These are phyloP conservation scores for Adrianichthys oophorus DNA, from an alignment of 2,797 vertebrate genomes.

Conservation along the genomic window DNA sequence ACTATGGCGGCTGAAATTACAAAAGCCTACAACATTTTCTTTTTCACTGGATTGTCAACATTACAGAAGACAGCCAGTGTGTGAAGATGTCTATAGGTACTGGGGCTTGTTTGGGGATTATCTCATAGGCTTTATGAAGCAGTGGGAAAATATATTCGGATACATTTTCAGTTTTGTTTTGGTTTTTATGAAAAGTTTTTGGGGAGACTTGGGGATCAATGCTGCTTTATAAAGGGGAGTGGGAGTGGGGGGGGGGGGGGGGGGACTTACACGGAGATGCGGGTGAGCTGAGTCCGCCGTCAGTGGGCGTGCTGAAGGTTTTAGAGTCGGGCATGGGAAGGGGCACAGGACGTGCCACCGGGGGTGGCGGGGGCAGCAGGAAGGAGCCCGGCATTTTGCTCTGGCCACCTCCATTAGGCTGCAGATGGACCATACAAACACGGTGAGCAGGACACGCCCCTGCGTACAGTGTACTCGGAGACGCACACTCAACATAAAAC, in stretches of 20 bases:
- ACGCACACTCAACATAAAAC: slow-evolving; percentile 25
- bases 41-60: slow-evolving; percentile 2
- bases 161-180: slow-evolving; percentile 31
- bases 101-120: slow-evolving; percentile 37
- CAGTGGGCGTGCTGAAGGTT: slow-evolving; percentile 82
- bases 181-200: slow-evolving; percentile 47
- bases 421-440: slow-evolving; percentile 90
- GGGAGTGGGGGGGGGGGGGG: slow-evolving; percentile 68
- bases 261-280: slow-evolving; percentile 95
- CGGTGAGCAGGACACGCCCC: slow-evolving; percentile 78
- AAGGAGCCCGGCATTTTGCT: slow-evolving; percentile 96
- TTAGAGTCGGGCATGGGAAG: slow-evolving; percentile 95
- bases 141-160: slow-evolving; percentile 5
- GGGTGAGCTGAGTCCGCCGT: slow-evolving; percentile 91
- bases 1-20: slow-evolving; percentile 23
- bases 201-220: slow-evolving; percentile 66
- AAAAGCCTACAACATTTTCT: slow-evolving; percentile 26
- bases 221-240: slow-evolving; percentile 69
- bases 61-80: slow-evolving; percentile 6
- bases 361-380: slow-evolving; percentile 94
- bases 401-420: slow-evolving; percentile 95
- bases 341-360: slow-evolving; percentile 95
- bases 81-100: slow-evolving; percentile 10
- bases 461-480: slow-evolving; percentile 53
- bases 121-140: slow-evolving; percentile 17